Base-by-base conservation (phyloP, 2,888 invertebrate species). In the Cerastis rubricosa region DNA sequence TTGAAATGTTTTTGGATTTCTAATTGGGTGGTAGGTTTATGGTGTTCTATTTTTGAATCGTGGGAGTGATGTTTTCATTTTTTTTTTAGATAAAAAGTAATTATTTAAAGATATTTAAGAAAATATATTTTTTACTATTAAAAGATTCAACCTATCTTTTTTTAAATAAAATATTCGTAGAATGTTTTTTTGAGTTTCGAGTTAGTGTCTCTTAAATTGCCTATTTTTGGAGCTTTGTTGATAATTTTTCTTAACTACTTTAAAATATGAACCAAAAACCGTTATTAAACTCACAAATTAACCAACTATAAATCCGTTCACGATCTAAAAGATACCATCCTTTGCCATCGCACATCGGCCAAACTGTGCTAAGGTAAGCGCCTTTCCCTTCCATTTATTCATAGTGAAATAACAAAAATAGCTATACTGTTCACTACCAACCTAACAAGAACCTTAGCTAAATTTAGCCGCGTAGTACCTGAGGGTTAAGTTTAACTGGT, bases 381-480 rank as follows among this genome's bases (percentile, higher is more conserved):
- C 96, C 96, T 96, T 96, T 96, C 96, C 94, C 96, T 96, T 95
- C 92, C 94, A 95, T 95, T 96, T 96, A 96, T 96, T 96, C 96
- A 96, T 95, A 96, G 96, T 95, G 95, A 96, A 96, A 96, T 96
- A 96, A 95, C 96, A 96, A 96, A 96, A 96, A 96, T 96, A 96
- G 92, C 94, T 94, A 95, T 95, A 95, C 93, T 93, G 92, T 92
- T 91, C 85, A 86, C 88, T 83, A 79, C 95, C 95, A 94, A 82
- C 82, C 59, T 80, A 89, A 54, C 57, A 71, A 89, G 94, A 93
- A 57, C 94, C 85, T 71, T 82, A 75, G 40, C 54, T 63, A 49
- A 72, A 84, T 59, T 64, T 64, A 61, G 0, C 43, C 17, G 17
- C 29, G 19, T 67, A 25, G 22, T 54, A 8, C 47, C 7, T 4